These are phyloP conservation scores for Amniataba percoides DNA, from an alignment of 2,797 vertebrate species.

Conservation along the genomic window DNA sequence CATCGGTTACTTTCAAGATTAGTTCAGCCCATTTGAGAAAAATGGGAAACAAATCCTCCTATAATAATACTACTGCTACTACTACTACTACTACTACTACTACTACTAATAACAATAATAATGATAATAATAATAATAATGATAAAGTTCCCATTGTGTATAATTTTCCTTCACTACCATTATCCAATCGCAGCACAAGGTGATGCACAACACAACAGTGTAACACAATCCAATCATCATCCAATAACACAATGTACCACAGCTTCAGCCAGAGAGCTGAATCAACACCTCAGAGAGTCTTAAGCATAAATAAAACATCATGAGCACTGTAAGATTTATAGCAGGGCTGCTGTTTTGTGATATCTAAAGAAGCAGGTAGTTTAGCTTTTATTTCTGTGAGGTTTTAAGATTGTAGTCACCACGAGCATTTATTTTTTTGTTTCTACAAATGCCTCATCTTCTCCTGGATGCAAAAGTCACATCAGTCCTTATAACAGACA, in stretches of 20 bases:
- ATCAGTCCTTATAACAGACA: background rate
- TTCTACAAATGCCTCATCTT: background rate
- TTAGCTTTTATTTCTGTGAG: background rate
- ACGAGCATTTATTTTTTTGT: background rate
- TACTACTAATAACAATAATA: no score
- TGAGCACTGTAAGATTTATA: conserved; percentile 4
- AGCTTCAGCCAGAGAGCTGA: conserved; percentile 3
- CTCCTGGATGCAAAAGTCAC: background rate
- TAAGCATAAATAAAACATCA: conserved; percentile 5
- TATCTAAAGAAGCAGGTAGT: background rate
- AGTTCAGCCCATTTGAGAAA: no score
- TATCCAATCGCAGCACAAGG: no score
- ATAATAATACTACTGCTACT: no score
- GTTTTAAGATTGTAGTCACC: background rate
- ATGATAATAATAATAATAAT: no score
- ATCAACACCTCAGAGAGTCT: background rate
- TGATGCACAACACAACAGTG: background rate
- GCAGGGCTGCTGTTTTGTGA: background rate
- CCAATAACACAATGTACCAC: conserved; percentile 2
- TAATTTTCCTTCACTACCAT: background rate
- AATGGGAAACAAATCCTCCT: no score
- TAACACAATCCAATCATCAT: conserved; percentile 9
- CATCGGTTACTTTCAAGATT: no score
- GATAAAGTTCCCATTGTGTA: no score
- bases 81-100: no score